Base-by-base conservation (phyloP, 2,113 vertebrate genomes). In the Pheucticus melanocephalus region DNA sequence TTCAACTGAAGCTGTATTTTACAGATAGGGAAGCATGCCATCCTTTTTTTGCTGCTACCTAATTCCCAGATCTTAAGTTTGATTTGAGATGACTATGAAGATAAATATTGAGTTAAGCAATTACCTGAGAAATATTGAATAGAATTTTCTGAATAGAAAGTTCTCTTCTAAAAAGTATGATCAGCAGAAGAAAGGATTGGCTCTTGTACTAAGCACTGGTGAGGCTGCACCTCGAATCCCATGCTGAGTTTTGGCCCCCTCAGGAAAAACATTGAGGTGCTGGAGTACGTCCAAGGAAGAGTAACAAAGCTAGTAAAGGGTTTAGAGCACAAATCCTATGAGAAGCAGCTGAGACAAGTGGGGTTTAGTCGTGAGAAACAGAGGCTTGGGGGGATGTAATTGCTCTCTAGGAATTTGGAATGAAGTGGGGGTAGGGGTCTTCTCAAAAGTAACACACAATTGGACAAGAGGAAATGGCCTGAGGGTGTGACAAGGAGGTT, bases 361-460 rank as follows among this genome's bases (percentile, higher is more conserved):
- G 8, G 9, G 19, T 5, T 73, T 24, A 51, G 33, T 24, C 3
- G 0, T 28, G 45, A 73, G 39, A 59, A 73, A 51, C 39, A 31
- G 28, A 66, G 28, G 15, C 44, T 57, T 33, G 12, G 5, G 15
- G 40, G 17, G 12, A 51, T 28, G 8, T 20, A n/a, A 39, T 5
- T 44, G 13, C 15, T 48, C 42, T 61, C 39, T 45, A 71, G 20
- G 75, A 71, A 80, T 64, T 71, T 42, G 17, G 22, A 88, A 30
- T 48, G 23, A 66, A 64, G 12, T 10, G 37, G 12, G 22, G 15
- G 10, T 28, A 4, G 7, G 30, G 14, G 21, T 64, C 35, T 71
- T 48, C 35, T 80, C 25, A 35, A 14, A 48, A 22, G 25, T 42
- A 50, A 48, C 35, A 31, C 0, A 0, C 2, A 65, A 50, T 4